Evolutionary conservation across 2,113 vertebrate species (phyloP), one percentile per base, ranked within the genome.

Genomic region (Notarius lentiginosus): DNA sequence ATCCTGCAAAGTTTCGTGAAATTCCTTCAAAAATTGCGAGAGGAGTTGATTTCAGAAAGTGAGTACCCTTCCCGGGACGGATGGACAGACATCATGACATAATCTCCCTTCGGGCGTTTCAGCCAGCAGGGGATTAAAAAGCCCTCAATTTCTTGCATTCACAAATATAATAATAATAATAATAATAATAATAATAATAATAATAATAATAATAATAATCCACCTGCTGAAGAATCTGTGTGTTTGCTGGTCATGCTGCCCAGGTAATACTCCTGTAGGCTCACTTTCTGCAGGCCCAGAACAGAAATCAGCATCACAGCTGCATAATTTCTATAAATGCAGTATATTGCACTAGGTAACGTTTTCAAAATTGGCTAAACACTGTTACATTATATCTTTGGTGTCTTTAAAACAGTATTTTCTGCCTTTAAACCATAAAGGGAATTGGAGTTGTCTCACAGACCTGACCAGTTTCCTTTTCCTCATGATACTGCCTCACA

Each of bases 381-480:
- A 83, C 27, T 53, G 9, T 27, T 30, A 18, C 2, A 17, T n/a
- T 18, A 8, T 20, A 5, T 24, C 9, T 18, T 49, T 73, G 34
- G 70, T 27, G 4, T 22, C 2, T 47, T n/a, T 63, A 41, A 18
- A 79, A 83, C n/a, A 58, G 1, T 56, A 60, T 24, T 14, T 75
- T 75, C 24, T 55, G 22, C 1, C 15, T 75, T 49, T 15, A 27
- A 55, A n/a, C 9, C 24, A 73, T 47, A 20, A 56, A 9, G 51
- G 5, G 30, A 51, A 49, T n/a, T 34, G 24, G 47, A 27, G 20
- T 2, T n/a, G 10, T n/a, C 10, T 34, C 30, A 77, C 86, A 83
- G 22, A 99, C 98, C 96, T 99, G 98, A 0, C 97, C 97, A 0
- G 97, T 97, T 92, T 99, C 98, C 89, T 99, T 99, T 90, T 99